These are phyloP conservation scores for Lasioglossum malachurum DNA, from an alignment of 2,888 invertebrate genomes.

Conservation along the genomic window DNA sequence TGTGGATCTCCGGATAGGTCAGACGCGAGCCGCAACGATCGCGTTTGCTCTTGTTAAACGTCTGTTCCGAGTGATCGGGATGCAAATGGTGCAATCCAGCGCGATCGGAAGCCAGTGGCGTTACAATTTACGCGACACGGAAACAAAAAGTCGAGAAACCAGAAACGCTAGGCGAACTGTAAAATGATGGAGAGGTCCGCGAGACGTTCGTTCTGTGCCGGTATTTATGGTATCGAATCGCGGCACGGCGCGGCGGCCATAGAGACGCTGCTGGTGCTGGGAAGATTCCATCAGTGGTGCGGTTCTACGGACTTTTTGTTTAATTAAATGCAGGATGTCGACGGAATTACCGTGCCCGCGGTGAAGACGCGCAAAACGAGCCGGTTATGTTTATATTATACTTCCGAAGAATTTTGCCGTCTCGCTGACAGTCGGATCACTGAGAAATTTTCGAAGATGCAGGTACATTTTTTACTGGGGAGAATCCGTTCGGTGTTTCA, in stretches of 20 bases:
- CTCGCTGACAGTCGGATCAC: slow-evolving; percentile 5
- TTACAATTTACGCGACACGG: slow-evolving; percentile 34
- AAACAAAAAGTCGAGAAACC: neutral
- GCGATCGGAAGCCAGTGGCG: slow-evolving; percentile 29
- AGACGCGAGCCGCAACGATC: too few relatives aligned
- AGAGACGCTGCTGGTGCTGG: neutral
- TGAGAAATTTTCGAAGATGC: neutral
- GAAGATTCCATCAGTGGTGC: slow-evolving; percentile 17
- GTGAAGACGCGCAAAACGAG: neutral
- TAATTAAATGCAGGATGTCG: slow-evolving; percentile 49
- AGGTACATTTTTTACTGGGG: neutral
- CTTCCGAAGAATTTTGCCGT: slow-evolving; percentile 22
- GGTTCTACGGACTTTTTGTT: slow-evolving; percentile 35
- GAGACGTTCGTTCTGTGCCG: neutral
- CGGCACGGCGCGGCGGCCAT: neutral
- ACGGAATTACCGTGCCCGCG: slow-evolving; percentile 35
- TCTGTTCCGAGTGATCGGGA: neutral
- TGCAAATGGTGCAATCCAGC: slow-evolving; percentile 33
- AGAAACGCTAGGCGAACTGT: neutral
- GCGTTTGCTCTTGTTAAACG: neutral
- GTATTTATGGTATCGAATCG: slow-evolving; percentile 49
- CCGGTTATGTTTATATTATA: slow-evolving; percentile 44
- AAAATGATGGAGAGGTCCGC: neutral
- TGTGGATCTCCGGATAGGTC: neutral
- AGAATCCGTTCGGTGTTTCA: neutral